Evolutionary conservation across 2,888 invertebrate genomes (phyloP).

Genomic region (Synergus japonicus): DNA sequence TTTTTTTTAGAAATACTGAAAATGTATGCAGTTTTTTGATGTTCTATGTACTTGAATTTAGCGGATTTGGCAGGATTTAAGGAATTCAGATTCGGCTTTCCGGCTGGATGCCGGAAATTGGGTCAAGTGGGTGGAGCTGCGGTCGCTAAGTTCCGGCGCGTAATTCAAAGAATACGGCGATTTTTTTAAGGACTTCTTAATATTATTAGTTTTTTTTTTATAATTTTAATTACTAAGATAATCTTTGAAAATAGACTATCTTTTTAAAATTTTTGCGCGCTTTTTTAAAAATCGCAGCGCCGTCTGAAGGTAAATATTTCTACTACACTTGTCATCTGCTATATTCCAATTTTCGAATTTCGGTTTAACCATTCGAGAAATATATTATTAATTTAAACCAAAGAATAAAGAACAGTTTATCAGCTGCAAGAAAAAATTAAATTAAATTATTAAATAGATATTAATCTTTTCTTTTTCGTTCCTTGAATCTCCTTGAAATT

Average conservation of each 20-base stretch:
- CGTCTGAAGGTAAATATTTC: no score
- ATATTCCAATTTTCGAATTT: no score
- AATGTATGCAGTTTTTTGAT: background rate
- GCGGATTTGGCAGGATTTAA: background rate
- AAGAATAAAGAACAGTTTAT: no score
- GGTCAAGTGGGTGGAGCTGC: background rate
- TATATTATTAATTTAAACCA: no score
- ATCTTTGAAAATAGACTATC: no score
- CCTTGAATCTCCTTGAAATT: background rate
- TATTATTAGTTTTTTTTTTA: no score
- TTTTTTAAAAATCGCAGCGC: no score
- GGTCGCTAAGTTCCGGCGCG: background rate
- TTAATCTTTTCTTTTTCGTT: background rate
- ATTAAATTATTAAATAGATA: no score
- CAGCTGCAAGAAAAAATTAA: no score
- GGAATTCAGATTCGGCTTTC: background rate
- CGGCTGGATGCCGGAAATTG: background rate
- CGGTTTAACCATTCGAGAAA: no score
- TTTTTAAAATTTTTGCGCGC: no score
- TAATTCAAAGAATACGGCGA: background rate
- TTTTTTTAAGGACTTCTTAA: background rate
- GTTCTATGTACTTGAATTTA: background rate
- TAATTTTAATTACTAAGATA: no score
- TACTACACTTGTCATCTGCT: background rate
- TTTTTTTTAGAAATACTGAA: background rate